A percentile compares a stretch with the other conserved stretches of the same genome.
phyloP scores from a whole-genome alignment of 2,113 vertebrate species.

The Notothenia rossii region DNA sequence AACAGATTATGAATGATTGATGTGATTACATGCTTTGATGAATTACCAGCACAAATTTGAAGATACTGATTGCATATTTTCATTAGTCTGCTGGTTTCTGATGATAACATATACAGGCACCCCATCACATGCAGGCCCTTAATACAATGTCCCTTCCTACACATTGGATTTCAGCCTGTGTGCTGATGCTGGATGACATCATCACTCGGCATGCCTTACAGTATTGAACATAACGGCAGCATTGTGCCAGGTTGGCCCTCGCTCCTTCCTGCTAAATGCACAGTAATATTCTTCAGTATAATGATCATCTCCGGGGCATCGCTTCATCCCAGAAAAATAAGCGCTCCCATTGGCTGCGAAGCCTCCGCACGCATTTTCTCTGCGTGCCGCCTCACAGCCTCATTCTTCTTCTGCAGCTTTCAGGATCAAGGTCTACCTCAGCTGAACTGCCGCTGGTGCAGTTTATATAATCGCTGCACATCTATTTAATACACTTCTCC shows the following conservation, averaged over 20 bases:
- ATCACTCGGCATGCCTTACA: neutral
- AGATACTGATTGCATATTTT: conserved; percentile 8
- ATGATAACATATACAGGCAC: neutral
- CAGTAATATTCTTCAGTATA: conserved; percentile 21
- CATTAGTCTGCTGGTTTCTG: neutral
- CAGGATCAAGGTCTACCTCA: conserved; percentile 6
- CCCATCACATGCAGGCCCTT: neutral
- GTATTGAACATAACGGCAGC: neutral
- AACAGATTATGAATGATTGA: too few relatives aligned
- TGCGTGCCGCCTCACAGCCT: neutral
- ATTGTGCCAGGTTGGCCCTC: conserved; percentile 7
- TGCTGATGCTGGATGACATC: neutral
- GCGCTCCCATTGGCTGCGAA: neutral
- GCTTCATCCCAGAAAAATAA: conserved; percentile 23
- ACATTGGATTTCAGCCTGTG: neutral
- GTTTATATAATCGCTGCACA: neutral
- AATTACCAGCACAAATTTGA: too few relatives aligned
- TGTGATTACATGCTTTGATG: too few relatives aligned
- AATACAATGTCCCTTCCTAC: neutral
- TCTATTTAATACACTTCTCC: neutral
- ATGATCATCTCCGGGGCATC: conserved; percentile 22
- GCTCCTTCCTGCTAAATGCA: neutral
- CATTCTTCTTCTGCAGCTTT: neutral
- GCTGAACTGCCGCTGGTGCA: conserved; percentile 23
- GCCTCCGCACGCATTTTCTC: conserved; percentile 12